These are phyloP conservation scores for Mycetomoellerius zeteki DNA, from an alignment of 1,140 invertebrate species.

Conservation along the genomic window DNA sequence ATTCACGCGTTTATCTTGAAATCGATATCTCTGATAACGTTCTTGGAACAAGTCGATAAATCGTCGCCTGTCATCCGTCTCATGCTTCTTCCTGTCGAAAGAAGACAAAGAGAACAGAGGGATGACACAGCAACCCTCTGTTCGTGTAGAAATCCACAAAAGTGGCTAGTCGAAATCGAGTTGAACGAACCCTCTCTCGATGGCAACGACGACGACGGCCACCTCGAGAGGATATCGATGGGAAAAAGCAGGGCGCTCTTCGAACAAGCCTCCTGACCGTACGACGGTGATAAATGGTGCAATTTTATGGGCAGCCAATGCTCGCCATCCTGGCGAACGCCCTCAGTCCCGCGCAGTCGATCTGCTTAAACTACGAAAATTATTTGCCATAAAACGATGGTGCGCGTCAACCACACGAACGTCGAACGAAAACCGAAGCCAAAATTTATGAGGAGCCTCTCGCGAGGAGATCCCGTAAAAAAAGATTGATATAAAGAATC, in stretches of 20 bases:
- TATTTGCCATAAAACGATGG: conserved; percentile 68
- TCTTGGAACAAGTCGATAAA: not conserved
- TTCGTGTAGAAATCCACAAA: conserved; percentile 34
- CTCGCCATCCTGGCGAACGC: conserved; percentile 39
- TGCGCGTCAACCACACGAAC: conserved; percentile 35
- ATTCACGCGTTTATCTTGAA: not conserved
- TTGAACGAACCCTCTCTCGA: conserved; percentile 69
- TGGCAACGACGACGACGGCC: not conserved
- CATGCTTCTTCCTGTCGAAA: not conserved
- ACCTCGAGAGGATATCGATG: conserved; percentile 58
- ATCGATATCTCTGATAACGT: conserved; percentile 36
- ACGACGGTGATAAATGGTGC: conserved; percentile 70
- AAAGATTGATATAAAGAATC: conserved; percentile 18
- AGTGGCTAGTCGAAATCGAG: conserved; percentile 59
- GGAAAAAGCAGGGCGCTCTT: conserved; percentile 51
- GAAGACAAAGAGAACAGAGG: conserved; percentile 44
- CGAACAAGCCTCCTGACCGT: conserved; percentile 21
- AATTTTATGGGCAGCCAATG: conserved; percentile 65
- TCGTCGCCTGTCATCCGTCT: not conserved
- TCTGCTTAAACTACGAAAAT: conserved; percentile 65
- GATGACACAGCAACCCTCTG: conserved; percentile 58
- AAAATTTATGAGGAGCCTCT: conserved; percentile 14
- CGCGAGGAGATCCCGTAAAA: not conserved
- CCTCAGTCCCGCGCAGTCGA: conserved; percentile 3
- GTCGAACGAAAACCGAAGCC: not conserved